Percentiles rank a stretch among this genome's conserved stretches.
Evolutionary conservation across 2,797 vertebrate species (phyloP).

Genomic region (Microctenopoma steveboyesi): DNA sequence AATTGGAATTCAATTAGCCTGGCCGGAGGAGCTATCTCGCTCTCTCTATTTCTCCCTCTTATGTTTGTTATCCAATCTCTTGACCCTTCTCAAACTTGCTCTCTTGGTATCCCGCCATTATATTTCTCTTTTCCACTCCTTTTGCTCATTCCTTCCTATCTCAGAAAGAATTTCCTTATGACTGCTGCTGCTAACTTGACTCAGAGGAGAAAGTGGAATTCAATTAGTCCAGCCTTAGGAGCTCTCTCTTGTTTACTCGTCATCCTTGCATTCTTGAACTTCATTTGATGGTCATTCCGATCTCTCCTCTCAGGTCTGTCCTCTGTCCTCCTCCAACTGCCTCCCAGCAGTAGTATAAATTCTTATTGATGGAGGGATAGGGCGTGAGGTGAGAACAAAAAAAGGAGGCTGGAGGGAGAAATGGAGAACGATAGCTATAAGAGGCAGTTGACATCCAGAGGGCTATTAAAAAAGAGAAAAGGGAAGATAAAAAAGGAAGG

Average conservation of each 20-base stretch:
- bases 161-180: slow-evolving; percentile 42
- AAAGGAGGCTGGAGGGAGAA: slow-evolving; percentile 37
- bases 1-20: slow-evolving; percentile 81
- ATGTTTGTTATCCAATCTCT: slow-evolving; percentile 65
- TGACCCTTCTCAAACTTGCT: slow-evolving; percentile 35
- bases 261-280: slow-evolving; percentile 48
- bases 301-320: slow-evolving; percentile 33
- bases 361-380: slow-evolving; percentile 54
- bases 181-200: slow-evolving; percentile 29
- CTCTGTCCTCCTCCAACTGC: slow-evolving; percentile 20
- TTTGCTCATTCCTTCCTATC: slow-evolving; percentile 15
- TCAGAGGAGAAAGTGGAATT: slow-evolving; percentile 48
- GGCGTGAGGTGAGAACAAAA: slow-evolving; percentile 14
- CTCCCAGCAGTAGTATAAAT: slow-evolving; percentile 59
- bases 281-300: slow-evolving; percentile 53
- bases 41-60: slow-evolving; percentile 35
- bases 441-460: slow-evolving; percentile 59
- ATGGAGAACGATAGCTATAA: slow-evolving; percentile 51
- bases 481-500: slow-evolving; percentile 62
- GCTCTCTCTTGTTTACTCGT: slow-evolving; percentile 60
- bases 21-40: slow-evolving; percentile 54
- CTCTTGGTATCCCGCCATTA: slow-evolving; percentile 24
- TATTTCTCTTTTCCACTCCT: not conserved
- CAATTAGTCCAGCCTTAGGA: slow-evolving; percentile 64
- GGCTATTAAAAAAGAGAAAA: slow-evolving; percentile 62